Conservation (phyloP, 2,113 vertebrate genomes). For the Nycticryphes semicollaris region DNA sequence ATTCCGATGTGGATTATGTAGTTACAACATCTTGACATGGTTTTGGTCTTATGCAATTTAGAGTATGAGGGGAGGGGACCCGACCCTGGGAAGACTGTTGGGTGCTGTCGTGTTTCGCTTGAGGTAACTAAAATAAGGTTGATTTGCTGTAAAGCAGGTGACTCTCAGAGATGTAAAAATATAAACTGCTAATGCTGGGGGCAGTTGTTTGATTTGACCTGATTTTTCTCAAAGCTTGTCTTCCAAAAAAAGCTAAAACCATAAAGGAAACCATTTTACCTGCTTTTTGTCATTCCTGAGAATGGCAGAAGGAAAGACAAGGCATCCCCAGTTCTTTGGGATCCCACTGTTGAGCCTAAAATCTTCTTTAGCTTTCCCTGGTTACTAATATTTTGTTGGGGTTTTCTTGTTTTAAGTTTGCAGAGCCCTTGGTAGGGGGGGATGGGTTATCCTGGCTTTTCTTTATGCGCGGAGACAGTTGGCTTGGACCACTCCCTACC, state of each 20-base stretch:
- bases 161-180: neutral
- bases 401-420: neutral
- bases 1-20: conserved; percentile 46
- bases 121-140: neutral
- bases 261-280: neutral
- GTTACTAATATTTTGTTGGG: neutral
- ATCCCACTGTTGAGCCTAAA: too few species aligned
- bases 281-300: neutral
- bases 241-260: neutral
- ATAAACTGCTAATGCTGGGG: neutral
- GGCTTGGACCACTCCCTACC: neutral
- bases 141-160: neutral
- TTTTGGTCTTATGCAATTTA: conserved; percentile 27
- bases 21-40: conserved; percentile 51
- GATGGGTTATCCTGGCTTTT: neutral
- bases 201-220: neutral
- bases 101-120: neutral
- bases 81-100: neutral
- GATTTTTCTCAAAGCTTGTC: neutral
- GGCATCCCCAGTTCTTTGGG: neutral
- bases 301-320: neutral
- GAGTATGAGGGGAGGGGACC: neutral
- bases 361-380: neutral
- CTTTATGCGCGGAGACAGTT: neutral
- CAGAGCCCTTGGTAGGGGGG: neutral